Percentiles rank a stretch among this genome's conserved stretches.
Evolutionary conservation across 2,888 invertebrate species (phyloP).

Genomic region (Falcaria lacertinaria): DNA sequence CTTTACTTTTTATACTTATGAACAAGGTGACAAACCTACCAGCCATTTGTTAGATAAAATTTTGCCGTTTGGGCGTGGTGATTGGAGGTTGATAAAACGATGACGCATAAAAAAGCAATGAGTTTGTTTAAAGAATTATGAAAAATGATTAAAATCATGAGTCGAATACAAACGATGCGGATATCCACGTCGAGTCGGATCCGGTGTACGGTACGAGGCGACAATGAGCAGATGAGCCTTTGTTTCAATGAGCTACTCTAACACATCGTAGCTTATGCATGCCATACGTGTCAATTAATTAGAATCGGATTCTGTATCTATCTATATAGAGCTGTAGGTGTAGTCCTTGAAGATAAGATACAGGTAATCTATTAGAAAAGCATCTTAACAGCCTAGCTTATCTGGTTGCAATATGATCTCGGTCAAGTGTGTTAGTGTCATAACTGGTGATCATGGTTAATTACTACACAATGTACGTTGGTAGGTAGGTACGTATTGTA

Average conservation of each 20-base stretch:
- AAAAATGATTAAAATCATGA: not conserved
- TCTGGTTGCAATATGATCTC: no score
- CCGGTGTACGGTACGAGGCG: not conserved
- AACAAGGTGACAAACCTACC: no score
- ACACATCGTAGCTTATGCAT: not conserved
- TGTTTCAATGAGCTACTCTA: not conserved
- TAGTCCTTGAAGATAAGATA: no score
- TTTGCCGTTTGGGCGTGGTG: not conserved
- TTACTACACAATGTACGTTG: not conserved
- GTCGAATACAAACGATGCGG: not conserved
- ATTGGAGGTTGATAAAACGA: no score
- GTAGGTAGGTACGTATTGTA: no score
- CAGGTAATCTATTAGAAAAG: no score
- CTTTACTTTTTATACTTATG: no score
- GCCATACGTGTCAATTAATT: not conserved
- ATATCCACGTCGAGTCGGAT: not conserved
- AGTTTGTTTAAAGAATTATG: not conserved
- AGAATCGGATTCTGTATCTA: no score
- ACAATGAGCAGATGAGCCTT: not conserved
- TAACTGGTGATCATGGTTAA: conserved; percentile 1
- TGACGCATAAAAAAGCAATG: not conserved
- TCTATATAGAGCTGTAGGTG: no score
- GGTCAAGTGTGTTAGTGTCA: conserved; percentile 4
- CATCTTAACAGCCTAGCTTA: no score
- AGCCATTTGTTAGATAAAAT: no score